Evolutionary conservation across 2,888 invertebrate genomes (phyloP).

Genomic region (Linnaemya vulpina): DNA sequence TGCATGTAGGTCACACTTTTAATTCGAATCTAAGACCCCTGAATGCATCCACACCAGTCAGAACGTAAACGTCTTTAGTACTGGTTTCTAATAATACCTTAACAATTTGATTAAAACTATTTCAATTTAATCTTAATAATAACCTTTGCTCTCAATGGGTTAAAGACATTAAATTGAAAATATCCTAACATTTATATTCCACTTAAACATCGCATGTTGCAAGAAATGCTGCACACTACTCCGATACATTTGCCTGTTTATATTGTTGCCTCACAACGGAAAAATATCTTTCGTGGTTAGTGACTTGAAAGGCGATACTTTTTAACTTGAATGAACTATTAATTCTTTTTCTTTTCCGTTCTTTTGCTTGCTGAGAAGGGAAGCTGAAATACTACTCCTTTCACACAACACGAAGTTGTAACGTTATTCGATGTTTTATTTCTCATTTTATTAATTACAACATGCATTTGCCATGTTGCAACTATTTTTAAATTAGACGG

Average conservation of each 20-base stretch:
- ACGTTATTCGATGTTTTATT: conserved; percentile 65
- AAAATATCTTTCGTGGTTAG: conserved; percentile 81
- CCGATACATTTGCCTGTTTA: conserved; percentile 29
- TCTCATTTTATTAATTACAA: conserved; percentile 65
- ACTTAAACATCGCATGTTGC: conserved; percentile 40
- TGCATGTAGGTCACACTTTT: no score
- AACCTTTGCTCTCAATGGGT: conserved; percentile 36
- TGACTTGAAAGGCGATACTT: conserved; percentile 81
- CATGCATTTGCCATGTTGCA: conserved; percentile 64
- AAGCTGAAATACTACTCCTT: background rate
- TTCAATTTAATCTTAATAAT: no score
- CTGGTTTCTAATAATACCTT: no score
- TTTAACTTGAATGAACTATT: conserved; percentile 81
- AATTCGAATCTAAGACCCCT: no score
- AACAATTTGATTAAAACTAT: no score
- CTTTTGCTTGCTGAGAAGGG: conserved; percentile 5
- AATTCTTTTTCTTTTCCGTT: conserved; percentile 75
- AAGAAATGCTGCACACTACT: background rate
- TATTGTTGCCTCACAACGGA: conserved; percentile 48
- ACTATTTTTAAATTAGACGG: conserved; percentile 35
- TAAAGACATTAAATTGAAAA: conserved; percentile 53
- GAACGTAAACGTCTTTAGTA: no score
- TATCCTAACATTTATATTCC: conserved; percentile 47
- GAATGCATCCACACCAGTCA: no score
- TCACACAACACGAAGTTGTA: conserved; percentile 37